A percentile compares a stretch with the other conserved stretches of the same genome.
Evolutionary conservation across 2,888 invertebrate species (phyloP).

Genomic region (Ecliptopera silaceata): DNA sequence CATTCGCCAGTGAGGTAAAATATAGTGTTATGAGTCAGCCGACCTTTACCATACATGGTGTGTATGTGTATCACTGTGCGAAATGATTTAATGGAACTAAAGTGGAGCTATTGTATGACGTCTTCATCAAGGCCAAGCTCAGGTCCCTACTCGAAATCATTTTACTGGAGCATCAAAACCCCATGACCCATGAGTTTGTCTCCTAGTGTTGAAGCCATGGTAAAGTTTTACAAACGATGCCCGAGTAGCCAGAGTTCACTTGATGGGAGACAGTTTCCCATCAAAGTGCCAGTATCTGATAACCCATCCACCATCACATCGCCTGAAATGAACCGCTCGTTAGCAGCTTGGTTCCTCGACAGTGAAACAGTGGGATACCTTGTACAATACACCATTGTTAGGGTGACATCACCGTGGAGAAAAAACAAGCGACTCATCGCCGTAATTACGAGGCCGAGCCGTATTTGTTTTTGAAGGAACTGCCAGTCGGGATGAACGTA

Average conservation of each 20-base stretch:
- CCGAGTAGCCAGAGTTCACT: no score
- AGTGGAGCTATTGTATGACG: conserved; percentile 7
- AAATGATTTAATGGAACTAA: conserved; percentile 14
- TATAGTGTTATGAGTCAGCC: conserved; percentile 16
- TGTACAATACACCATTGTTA: conserved; percentile 28
- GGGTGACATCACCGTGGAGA: conserved; percentile 43
- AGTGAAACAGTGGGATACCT: conserved; percentile 14
- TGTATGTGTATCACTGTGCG: conserved; percentile 12
- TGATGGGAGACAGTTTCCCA: no score
- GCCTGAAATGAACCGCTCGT: neutral
- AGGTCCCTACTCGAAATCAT: neutral
- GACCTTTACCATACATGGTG: conserved; percentile 18
- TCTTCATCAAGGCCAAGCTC: conserved; percentile 2
- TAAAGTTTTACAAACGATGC: no score
- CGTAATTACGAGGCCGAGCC: conserved; percentile 1
- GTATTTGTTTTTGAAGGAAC: neutral
- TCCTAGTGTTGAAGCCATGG: neutral
- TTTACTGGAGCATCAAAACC: neutral
- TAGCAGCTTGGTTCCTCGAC: neutral
- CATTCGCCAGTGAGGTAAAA: neutral
- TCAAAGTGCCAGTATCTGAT: neutral
- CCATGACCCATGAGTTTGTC: neutral
- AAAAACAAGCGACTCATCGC: conserved; percentile 31
- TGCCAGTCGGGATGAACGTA: neutral
- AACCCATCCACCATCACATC: neutral